These are phyloP conservation scores for Tethea ocularis DNA, from an alignment of 2,888 invertebrate genomes.

Conservation along the genomic window DNA sequence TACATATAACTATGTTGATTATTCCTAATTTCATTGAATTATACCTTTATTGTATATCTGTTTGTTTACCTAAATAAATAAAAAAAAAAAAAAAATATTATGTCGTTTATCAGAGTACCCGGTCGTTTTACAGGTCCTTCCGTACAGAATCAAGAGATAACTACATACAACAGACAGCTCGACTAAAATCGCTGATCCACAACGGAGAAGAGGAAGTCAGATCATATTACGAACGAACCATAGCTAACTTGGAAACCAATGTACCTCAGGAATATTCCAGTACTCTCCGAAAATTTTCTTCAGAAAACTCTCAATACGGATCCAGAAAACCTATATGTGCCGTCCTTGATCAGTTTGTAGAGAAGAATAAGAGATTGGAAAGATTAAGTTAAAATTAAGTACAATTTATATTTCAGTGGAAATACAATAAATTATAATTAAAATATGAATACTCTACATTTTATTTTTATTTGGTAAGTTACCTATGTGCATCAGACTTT, in stretches of 20 bases:
- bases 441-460: too few species aligned
- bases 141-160: constrained; percentile 69
- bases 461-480: too few species aligned
- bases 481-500: too few species aligned
- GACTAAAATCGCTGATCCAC: constrained; percentile 49
- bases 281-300: constrained; percentile 39
- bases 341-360: constrained; percentile 53
- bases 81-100: not conserved
- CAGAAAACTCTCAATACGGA: constrained; percentile 58
- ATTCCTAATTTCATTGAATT: too few species aligned
- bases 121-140: constrained; percentile 55
- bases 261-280: constrained; percentile 42
- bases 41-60: too few species aligned
- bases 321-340: constrained; percentile 61
- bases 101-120: not conserved
- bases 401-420: not conserved
- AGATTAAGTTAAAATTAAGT: constrained; percentile 22
- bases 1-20: too few species aligned
- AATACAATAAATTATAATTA: not conserved
- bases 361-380: constrained; percentile 58
- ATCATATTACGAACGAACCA: constrained; percentile 44
- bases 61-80: too few species aligned
- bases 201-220: constrained; percentile 58
- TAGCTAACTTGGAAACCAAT: constrained; percentile 51
- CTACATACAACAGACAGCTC: constrained; percentile 46